Base-by-base conservation (phyloP, 2,888 invertebrate genomes). In the Agrotis ipsilon region DNA sequence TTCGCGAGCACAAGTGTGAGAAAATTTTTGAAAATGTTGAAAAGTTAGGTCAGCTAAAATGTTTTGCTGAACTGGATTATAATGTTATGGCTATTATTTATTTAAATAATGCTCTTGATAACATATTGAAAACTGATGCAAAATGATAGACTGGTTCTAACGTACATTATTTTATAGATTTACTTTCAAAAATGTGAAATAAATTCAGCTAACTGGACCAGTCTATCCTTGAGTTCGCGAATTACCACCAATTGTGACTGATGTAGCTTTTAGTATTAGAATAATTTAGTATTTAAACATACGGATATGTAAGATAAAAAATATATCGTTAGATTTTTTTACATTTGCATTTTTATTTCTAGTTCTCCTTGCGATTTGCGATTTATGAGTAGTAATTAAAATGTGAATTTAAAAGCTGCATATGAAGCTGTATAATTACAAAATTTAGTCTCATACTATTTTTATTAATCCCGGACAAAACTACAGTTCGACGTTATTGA, bases 171-270 rank as follows among this genome's bases (percentile, higher is more conserved):
- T 39, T 16, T 43, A 32, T 3, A 3, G 32, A 9, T 27, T 52
- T 62, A 46, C 18, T 55, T 72, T 60, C 24, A n/a, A 39, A 65
- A 64, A 51, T 75, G 43, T 18, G 3, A 51, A 48, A 62, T 14
- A 18, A 46, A 72, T 59, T 69, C 21, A 18, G 21, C 55, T 63
- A 14, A 2, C 9, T 32, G 5, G 18, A 51, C 45, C 46, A 63
- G 46, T 58, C 51, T 13, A 80, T 72, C 63, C 68, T 83, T 80
- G 81, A 85, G 46, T 65, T 84, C 55, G 76, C 77, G 77, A 75
- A 76, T 82, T 24, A 82, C 81, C 87, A 90, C 89, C 89, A 92
- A 92, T 87, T 87, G 90, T 91, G 94, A 94, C 94, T 94, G 94
- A 94, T 89, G 85, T 94, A 94, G 89, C 74, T 68, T 86, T 11